These are phyloP conservation scores for Epinephelus lanceolatus DNA, from an alignment of 2,113 vertebrate species.

Conservation along the genomic window DNA sequence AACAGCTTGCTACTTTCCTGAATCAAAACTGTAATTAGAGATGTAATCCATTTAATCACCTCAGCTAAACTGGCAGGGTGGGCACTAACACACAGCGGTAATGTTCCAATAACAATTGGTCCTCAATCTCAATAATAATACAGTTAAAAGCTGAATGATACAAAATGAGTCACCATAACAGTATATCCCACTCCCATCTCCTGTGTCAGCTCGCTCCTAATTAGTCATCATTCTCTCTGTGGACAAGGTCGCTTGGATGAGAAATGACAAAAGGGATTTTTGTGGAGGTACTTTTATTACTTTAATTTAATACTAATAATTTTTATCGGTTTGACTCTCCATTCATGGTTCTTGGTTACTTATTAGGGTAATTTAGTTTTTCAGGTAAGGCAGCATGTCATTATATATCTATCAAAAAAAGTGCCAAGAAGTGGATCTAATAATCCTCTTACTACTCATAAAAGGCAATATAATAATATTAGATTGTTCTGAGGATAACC, in stretches of 20 bases:
- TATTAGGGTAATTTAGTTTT: not conserved
- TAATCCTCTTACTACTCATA: not conserved
- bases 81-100: conserved; percentile 49
- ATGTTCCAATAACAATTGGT: conserved; percentile 50
- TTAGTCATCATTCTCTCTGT: conserved; percentile 43
- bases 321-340: conserved; percentile 9
- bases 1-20: conserved; percentile 60
- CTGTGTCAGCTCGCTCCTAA: conserved; percentile 18
- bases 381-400: not conserved
- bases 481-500: not conserved
- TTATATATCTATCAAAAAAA: not conserved
- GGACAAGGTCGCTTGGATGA: conserved; percentile 11
- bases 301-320: not conserved
- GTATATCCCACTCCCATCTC: conserved; percentile 31
- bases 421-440: not conserved
- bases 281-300: conserved; percentile 21
- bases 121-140: conserved; percentile 56
- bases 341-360: not conserved
- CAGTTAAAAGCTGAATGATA: conserved; percentile 42
- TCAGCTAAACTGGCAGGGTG: conserved; percentile 55
- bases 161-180: conserved; percentile 51
- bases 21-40: conserved; percentile 61
- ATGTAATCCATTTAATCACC: conserved; percentile 67
- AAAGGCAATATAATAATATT: not conserved
- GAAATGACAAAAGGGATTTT: not conserved